Evolutionary conservation across 2,797 vertebrate genomes (phyloP).

Genomic region (Scleropages formosus): DNA sequence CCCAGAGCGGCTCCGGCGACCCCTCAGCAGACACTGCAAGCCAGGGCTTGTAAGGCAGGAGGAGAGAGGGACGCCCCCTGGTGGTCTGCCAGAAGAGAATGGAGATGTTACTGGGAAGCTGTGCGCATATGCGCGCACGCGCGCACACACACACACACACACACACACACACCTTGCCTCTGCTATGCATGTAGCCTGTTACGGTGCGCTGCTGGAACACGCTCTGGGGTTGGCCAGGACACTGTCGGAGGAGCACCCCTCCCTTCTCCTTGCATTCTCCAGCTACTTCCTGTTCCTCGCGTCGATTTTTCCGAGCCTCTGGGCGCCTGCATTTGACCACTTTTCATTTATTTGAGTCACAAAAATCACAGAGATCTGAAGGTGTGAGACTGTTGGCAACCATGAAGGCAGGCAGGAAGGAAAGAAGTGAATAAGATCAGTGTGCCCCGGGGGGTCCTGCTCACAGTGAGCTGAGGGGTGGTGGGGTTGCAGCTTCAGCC

Average conservation of each 20-base stretch:
- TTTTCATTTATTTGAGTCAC: constrained; percentile 37
- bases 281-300: not conserved
- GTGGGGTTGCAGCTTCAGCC: not conserved
- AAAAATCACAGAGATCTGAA: too few species aligned
- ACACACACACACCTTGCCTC: constrained; percentile 42
- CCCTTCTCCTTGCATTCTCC: constrained; percentile 3
- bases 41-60: constrained; percentile 67
- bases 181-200: constrained; percentile 40
- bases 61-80: constrained; percentile 46
- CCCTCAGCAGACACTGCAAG: constrained; percentile 73
- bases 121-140: constrained; percentile 37
- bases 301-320: too few species aligned
- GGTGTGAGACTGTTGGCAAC: too few species aligned
- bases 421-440: not conserved
- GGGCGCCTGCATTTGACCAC: constrained; percentile 22
- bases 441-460: not conserved
- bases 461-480: constrained; percentile 10
- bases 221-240: not conserved
- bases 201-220: constrained; percentile 18
- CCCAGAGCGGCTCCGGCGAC: constrained; percentile 86
- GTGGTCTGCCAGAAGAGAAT: constrained; percentile 61
- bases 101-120: constrained; percentile 39
- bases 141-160: constrained; percentile 32
- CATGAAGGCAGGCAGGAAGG: too few species aligned
- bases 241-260: too few species aligned